Conservation (phyloP, 2,113 vertebrate genomes). For the Nansenia antarctica region DNA sequence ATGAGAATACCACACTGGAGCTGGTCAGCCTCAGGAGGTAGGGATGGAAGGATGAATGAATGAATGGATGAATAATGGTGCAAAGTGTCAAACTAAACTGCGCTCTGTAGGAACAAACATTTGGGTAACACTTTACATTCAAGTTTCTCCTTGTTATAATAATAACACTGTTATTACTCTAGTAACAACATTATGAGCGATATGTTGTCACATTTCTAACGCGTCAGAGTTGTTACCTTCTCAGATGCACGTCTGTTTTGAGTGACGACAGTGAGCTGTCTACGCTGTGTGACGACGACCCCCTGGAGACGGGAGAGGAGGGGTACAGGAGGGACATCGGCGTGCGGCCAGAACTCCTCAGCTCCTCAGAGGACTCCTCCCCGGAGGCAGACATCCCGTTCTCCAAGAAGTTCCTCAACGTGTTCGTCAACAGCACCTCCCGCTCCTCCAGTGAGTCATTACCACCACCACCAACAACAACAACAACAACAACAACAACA, state of each 20-base stretch:
- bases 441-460: constrained; percentile 96
- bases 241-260: constrained; percentile 86
- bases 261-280: constrained; percentile 88
- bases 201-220: not conserved
- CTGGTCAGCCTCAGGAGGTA: constrained; percentile 90
- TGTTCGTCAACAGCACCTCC: constrained; percentile 96
- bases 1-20: constrained; percentile 95
- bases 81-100: too few species aligned
- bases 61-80: not conserved
- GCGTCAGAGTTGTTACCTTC: not conserved
- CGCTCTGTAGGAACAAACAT: too few species aligned
- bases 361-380: constrained; percentile 86
- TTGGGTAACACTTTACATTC: too few species aligned
- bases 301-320: constrained; percentile 65
- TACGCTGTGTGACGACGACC: constrained; percentile 81
- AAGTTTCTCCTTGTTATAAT: not conserved
- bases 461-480: too few species aligned
- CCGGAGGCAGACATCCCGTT: constrained; percentile 94
- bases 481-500: too few species aligned
- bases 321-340: constrained; percentile 55
- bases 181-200: too few species aligned
- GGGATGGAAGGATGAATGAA: not conserved
- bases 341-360: constrained; percentile 67
- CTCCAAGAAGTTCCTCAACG: constrained; percentile 98
- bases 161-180: too few species aligned